Evolutionary conservation across 2,113 vertebrate species (phyloP).

Genomic region (Malurus alboscapulatus): DNA sequence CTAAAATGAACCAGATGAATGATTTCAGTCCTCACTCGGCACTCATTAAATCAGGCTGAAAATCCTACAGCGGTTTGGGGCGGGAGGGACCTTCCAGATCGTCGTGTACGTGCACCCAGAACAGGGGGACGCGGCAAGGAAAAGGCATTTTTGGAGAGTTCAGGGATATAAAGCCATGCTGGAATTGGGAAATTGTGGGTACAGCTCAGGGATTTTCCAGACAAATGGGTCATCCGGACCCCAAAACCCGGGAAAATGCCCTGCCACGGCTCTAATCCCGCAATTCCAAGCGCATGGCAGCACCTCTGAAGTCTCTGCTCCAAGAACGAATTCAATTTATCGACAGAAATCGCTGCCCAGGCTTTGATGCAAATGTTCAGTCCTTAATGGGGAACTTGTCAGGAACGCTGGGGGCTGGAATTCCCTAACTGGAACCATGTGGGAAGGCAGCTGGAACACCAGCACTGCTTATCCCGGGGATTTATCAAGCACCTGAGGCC

Average conservation of each 20-base stretch:
- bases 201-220: not conserved
- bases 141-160: not conserved
- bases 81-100: not conserved
- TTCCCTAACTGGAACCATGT: slow-evolving; percentile 10
- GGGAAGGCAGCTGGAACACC: slow-evolving; percentile 23
- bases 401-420: slow-evolving; percentile 24
- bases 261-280: not conserved
- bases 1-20: slow-evolving; percentile 51
- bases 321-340: not conserved
- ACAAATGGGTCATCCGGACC: not conserved
- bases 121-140: not conserved
- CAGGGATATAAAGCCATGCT: not conserved
- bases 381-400: not conserved
- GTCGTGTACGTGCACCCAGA: not conserved
- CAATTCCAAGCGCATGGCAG: not conserved
- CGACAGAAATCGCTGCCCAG: not conserved
- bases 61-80: not conserved
- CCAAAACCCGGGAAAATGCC: not conserved
- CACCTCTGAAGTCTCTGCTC: not conserved
- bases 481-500: slow-evolving; percentile 52
- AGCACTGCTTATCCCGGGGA: not conserved
- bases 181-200: not conserved
- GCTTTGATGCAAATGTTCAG: not conserved
- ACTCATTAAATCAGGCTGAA: slow-evolving; percentile 26
- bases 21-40: slow-evolving; percentile 25